These are phyloP conservation scores for Agrypnus murinus DNA, from an alignment of 2,888 invertebrate genomes.

Conservation along the genomic window DNA sequence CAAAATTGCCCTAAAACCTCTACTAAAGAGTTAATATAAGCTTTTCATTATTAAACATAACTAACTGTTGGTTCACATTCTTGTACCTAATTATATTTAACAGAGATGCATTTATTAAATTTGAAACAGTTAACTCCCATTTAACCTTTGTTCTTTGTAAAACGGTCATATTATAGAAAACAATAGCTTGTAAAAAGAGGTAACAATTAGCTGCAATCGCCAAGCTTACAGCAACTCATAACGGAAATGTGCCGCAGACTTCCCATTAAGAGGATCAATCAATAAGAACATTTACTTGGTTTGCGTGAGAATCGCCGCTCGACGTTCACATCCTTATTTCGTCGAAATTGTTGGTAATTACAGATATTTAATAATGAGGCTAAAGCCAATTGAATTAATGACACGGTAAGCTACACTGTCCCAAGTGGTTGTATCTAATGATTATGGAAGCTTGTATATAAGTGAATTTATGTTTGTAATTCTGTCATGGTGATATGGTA, in stretches of 20 bases:
- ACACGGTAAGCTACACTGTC: conserved; percentile 17
- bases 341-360: conserved; percentile 38
- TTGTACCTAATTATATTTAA: conserved; percentile 10
- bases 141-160: conserved; percentile 29
- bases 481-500: background rate
- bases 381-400: conserved; percentile 37
- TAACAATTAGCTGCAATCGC: conserved; percentile 20
- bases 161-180: conserved; percentile 26
- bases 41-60: background rate
- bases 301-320: conserved; percentile 41
- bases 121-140: conserved; percentile 21
- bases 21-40: no score
- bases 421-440: conserved; percentile 25
- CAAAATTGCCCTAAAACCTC: background rate
- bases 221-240: conserved; percentile 25
- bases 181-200: conserved; percentile 27
- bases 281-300: conserved; percentile 31
- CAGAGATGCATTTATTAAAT: conserved; percentile 12
- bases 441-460: conserved; percentile 13
- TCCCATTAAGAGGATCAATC: conserved; percentile 21
- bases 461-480: conserved; percentile 1
- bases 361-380: conserved; percentile 40
- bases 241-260: conserved; percentile 21
- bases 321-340: conserved; percentile 37
- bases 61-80: conserved; percentile 3